These are phyloP conservation scores for Ovis canadensis DNA, from an alignment of 2,113 vertebrate genomes.

Conservation along the genomic window DNA sequence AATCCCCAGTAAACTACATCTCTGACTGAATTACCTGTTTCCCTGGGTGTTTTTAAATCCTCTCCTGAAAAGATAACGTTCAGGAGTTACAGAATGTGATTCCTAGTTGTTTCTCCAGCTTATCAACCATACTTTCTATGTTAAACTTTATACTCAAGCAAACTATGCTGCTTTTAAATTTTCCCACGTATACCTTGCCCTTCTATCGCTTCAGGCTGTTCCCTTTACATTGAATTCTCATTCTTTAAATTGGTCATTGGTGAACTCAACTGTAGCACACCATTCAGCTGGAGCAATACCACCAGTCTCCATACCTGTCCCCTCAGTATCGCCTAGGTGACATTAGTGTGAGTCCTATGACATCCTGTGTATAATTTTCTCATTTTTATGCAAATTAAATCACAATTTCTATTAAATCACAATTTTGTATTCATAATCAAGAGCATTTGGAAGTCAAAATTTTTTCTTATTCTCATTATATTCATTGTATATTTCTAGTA, in stretches of 20 bases:
- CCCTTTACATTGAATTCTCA: neutral
- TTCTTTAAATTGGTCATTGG: neutral
- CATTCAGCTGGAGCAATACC: neutral
- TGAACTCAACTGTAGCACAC: neutral
- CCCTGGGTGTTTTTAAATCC: neutral
- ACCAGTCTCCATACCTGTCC: accelerated
- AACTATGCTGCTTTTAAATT: neutral
- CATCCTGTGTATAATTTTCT: neutral
- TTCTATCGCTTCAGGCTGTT: neutral
- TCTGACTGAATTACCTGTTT: neutral
- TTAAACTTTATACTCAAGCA: neutral
- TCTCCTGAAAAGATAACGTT: neutral
- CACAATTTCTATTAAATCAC: neutral
- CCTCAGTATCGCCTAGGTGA: neutral
- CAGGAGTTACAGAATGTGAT: neutral
- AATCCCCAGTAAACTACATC: neutral
- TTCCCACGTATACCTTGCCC: neutral
- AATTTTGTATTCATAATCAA: neutral
- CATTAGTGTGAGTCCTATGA: neutral
- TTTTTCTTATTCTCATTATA: neutral
- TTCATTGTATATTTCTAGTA: neutral
- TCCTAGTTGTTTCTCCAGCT: neutral
- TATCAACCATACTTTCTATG: neutral
- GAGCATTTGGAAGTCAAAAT: neutral
- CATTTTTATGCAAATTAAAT: neutral